These are phyloP conservation scores for Meleagris gallopavo DNA, from an alignment of 2,113 vertebrate species.

Conservation along the genomic window DNA sequence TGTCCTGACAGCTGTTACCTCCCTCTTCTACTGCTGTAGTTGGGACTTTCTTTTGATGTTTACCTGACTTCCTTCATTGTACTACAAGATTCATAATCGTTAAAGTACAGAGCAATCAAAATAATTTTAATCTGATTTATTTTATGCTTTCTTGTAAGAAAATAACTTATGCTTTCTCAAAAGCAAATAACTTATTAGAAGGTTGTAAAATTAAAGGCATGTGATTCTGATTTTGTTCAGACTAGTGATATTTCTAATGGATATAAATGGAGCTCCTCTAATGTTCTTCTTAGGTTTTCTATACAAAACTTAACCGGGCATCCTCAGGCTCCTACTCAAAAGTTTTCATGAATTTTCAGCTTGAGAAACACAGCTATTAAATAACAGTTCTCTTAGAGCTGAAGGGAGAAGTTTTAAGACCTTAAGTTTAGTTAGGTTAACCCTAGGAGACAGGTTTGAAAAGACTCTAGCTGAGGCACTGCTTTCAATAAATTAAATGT, in stretches of 20 bases:
- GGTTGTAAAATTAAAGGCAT: not conserved
- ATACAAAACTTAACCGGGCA: not conserved
- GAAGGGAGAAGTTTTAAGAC: not conserved
- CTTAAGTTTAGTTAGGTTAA: not conserved
- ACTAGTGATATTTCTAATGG: not conserved
- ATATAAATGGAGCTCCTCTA: not conserved
- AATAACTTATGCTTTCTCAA: not conserved
- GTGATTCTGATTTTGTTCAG: not conserved
- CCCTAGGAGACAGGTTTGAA: not conserved
- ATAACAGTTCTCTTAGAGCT: not conserved
- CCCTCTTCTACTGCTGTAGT: not conserved
- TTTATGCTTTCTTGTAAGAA: not conserved
- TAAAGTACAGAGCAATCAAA: not conserved
- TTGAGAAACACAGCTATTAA: not conserved
- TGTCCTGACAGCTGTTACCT: not conserved
- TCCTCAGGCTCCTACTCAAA: not conserved
- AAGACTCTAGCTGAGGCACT: not conserved
- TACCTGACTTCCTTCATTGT: not conserved
- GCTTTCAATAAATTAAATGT: not conserved
- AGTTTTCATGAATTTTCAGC: not conserved
- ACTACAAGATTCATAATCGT: not conserved
- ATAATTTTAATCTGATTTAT: not conserved
- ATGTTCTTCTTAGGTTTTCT: not conserved
- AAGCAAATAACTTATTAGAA: not conserved
- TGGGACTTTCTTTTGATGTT: not conserved